These are phyloP conservation scores for Gallirallus australis DNA, from an alignment of 2,797 vertebrate species.

Conservation along the genomic window DNA sequence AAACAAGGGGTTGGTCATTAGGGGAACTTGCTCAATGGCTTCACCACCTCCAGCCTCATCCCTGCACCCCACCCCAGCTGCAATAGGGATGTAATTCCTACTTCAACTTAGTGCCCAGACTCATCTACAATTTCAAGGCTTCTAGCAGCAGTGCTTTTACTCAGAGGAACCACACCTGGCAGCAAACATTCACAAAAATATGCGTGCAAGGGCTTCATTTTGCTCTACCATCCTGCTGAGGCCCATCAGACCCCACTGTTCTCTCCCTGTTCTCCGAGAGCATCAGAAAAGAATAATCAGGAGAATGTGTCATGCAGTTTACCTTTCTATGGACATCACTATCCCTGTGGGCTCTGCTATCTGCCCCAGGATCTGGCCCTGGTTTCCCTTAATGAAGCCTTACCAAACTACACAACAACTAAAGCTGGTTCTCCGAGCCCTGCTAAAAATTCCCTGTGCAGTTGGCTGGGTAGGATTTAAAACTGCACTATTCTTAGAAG, in stretches of 20 bases:
- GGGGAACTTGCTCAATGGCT: neutral
- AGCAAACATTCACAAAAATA: neutral
- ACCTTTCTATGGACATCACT: neutral
- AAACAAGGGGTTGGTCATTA: neutral
- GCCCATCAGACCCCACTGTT: neutral
- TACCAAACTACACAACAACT: neutral
- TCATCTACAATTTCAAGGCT: neutral
- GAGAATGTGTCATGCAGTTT: neutral
- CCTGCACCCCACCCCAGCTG: neutral
- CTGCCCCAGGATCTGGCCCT: neutral
- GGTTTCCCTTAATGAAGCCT: neutral
- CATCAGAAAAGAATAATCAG: neutral
- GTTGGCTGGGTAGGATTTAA: slow-evolving; percentile 67
- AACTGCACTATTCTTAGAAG: slow-evolving; percentile 72
- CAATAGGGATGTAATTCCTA: neutral
- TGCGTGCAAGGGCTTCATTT: neutral
- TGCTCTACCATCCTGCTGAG: neutral
- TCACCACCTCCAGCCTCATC: neutral
- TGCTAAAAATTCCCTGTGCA: slow-evolving; percentile 73
- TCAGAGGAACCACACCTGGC: neutral
- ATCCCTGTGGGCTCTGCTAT: neutral
- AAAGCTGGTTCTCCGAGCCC: neutral
- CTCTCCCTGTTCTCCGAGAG: neutral
- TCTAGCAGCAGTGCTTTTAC: neutral
- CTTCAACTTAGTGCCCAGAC: neutral